Evolutionary conservation across 2,888 invertebrate genomes (phyloP).

Genomic region (Allygus modestus): DNA sequence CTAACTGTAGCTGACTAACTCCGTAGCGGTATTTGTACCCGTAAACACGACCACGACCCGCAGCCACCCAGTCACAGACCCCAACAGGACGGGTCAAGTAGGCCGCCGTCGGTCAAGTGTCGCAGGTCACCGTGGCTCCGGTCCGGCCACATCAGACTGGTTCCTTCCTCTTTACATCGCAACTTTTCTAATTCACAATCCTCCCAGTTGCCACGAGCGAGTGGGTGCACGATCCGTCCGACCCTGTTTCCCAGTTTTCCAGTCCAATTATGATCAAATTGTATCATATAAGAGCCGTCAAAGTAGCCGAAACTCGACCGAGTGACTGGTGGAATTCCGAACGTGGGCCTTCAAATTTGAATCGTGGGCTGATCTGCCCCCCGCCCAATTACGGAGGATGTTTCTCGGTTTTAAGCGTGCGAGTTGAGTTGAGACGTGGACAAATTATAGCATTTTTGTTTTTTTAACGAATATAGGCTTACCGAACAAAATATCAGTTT

Average conservation of each 20-base stretch:
- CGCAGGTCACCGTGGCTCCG: not conserved
- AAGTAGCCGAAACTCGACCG: conserved; percentile 31
- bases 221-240: not conserved
- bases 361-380: conserved; percentile 11
- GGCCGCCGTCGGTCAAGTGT: not conserved
- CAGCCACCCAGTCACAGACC: no score
- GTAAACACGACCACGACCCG: no score
- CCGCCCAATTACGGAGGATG: not conserved
- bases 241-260: not conserved
- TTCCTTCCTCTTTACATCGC: no score
- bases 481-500: no score
- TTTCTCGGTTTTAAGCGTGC: not conserved
- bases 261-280: conserved; percentile 19
- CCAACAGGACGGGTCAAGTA: not conserved
- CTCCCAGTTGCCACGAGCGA: not conserved
- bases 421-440: not conserved
- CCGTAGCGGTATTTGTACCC: no score
- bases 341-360: conserved; percentile 30
- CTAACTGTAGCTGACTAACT: no score
- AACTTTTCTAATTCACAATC: not conserved
- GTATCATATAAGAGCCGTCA: conserved; percentile 31
- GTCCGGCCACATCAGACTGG: not conserved
- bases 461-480: no score
- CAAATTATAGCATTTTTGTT: no score
- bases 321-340: not conserved